Conservation (phyloP, 2,113 vertebrate species). For the Tauraco erythrolophus region DNA sequence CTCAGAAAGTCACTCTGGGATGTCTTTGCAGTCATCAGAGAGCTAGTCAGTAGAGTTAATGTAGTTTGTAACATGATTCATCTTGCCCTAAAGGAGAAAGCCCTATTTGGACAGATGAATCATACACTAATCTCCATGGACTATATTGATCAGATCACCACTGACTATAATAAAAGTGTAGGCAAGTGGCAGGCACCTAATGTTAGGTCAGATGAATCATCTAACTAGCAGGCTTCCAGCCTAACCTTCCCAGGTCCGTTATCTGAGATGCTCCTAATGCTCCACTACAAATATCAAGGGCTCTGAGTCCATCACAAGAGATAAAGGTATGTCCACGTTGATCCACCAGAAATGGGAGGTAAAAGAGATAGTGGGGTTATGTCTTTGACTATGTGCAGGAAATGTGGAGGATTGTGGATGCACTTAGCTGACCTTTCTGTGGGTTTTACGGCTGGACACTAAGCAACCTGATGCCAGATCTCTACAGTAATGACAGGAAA, state of each 20-base stretch:
- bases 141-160: background rate
- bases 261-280: background rate
- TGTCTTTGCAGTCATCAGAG: background rate
- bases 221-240: background rate
- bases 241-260: background rate
- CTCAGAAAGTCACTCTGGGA: background rate
- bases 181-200: background rate
- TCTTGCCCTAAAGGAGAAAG: background rate
- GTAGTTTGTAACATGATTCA: background rate
- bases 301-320: background rate
- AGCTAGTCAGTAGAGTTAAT: background rate
- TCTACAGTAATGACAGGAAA: background rate
- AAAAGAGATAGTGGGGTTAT: background rate
- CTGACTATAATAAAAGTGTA: background rate
- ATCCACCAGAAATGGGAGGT: background rate
- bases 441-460: background rate
- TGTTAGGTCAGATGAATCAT: slow-evolving; percentile 7
- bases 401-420: background rate
- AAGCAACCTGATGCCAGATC: background rate
- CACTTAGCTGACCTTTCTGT: background rate
- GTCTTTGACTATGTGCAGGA: background rate
- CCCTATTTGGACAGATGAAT: slow-evolving; percentile 1
- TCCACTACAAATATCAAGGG: background rate
- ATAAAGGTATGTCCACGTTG: background rate
- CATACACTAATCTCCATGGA: background rate